phyloP scores from a whole-genome alignment of 2,888 invertebrate genomes.

The Fragum fragum region DNA sequence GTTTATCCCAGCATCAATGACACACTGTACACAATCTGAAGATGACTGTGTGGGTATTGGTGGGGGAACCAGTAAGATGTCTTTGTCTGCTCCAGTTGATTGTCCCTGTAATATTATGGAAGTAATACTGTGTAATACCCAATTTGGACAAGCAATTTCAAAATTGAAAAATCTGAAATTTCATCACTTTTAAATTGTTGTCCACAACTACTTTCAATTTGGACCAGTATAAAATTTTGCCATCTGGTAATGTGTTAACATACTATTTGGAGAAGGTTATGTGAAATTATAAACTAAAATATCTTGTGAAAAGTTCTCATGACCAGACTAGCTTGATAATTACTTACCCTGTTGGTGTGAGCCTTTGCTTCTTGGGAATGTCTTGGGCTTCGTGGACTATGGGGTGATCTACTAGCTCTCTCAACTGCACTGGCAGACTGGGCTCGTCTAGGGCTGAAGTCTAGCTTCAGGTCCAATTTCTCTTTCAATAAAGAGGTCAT shows the following conservation, averaged over 20 bases:
- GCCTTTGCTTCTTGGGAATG: constrained; percentile 42
- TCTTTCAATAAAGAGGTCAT: constrained; percentile 80
- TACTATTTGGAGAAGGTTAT: too few relatives aligned
- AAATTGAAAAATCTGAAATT: too few relatives aligned
- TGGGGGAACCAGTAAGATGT: neutral
- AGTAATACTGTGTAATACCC: too few relatives aligned
- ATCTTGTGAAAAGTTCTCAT: too few relatives aligned
- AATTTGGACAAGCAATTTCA: too few relatives aligned
- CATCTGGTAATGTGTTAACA: too few relatives aligned
- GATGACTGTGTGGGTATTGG: constrained; percentile 12
- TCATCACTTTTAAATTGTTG: too few relatives aligned
- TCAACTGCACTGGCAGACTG: constrained; percentile 69
- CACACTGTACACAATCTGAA: constrained; percentile 71
- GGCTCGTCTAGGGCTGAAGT: constrained; percentile 62
- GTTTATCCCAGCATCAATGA: constrained; percentile 55
- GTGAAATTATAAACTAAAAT: too few relatives aligned
- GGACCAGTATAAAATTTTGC: too few relatives aligned
- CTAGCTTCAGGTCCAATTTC: constrained; percentile 77
- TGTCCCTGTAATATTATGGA: neutral
- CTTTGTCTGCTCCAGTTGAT: neutral
- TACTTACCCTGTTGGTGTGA: constrained; percentile 28
- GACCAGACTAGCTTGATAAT: too few relatives aligned
- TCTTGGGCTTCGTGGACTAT: constrained; percentile 45
- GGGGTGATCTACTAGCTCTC: constrained; percentile 31
- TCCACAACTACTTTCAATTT: too few relatives aligned